Conservation (phyloP, 2,888 invertebrate genomes). For the Xanthorhoe spadicearia region DNA sequence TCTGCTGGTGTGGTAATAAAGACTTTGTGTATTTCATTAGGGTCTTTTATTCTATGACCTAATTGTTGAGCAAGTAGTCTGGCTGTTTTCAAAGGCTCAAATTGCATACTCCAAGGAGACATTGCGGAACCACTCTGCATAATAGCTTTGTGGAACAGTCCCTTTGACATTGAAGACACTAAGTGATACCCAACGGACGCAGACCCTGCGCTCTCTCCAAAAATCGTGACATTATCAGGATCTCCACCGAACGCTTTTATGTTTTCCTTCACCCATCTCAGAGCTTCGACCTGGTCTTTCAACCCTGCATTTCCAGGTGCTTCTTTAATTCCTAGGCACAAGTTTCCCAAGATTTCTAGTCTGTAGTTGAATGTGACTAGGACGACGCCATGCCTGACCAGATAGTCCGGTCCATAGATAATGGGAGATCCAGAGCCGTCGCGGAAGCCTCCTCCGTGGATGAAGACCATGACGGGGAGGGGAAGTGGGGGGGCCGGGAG, state of each 20-base stretch:
- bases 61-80: constrained; percentile 61
- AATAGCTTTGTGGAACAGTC: constrained; percentile 71
- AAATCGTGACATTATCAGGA: constrained; percentile 70
- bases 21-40: constrained; percentile 60
- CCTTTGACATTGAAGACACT: constrained; percentile 71
- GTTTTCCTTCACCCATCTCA: constrained; percentile 70
- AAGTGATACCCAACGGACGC: constrained; percentile 71
- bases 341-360: constrained; percentile 72
- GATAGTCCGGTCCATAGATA: constrained; percentile 71
- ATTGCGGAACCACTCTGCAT: constrained; percentile 75
- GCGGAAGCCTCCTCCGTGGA: constrained; percentile 77
- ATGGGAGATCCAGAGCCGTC: constrained; percentile 72
- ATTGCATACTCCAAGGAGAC: constrained; percentile 73
- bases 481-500: constrained; percentile 37
- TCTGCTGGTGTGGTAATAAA: constrained; percentile 57
- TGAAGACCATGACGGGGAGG: constrained; percentile 75
- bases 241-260: constrained; percentile 73
- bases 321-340: constrained; percentile 72
- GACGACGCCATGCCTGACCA: constrained; percentile 67
- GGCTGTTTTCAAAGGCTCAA: constrained; percentile 68
- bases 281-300: constrained; percentile 75
- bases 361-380: constrained; percentile 76
- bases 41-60: constrained; percentile 59
- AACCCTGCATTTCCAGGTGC: constrained; percentile 75
- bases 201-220: constrained; percentile 79